A percentile compares a stretch with the other conserved stretches of the same genome.
These are phyloP conservation scores for Rattus rattus DNA, from an alignment of 2,113 vertebrate genomes.

Conservation along the genomic window DNA sequence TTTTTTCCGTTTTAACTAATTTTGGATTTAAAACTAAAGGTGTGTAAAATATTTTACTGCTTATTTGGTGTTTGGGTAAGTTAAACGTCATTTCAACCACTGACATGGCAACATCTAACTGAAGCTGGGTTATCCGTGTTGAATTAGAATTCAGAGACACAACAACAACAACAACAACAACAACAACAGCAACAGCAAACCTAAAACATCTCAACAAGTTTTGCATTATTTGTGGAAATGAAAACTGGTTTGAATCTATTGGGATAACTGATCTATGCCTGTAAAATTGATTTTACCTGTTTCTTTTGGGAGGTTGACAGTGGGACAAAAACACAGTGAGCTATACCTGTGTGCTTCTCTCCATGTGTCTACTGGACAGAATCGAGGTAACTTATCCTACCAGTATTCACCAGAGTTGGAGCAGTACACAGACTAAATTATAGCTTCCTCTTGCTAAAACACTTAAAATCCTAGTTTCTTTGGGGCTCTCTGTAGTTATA, in stretches of 20 bases:
- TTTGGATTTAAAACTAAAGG: constrained; percentile 39
- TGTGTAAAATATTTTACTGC: background rate
- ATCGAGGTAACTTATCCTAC: background rate
- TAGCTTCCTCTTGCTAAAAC: constrained; percentile 45
- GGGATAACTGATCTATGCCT: background rate
- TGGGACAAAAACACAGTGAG: constrained; percentile 14
- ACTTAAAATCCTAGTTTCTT: background rate
- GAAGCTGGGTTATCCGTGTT: background rate
- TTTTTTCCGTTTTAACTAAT: constrained; percentile 14
- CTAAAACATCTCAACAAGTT: constrained; percentile 17
- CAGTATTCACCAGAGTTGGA: background rate
- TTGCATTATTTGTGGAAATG: background rate
- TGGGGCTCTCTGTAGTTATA: constrained; percentile 14
- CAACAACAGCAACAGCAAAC: background rate
- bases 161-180: background rate
- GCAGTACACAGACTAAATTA: background rate
- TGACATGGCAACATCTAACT: background rate
- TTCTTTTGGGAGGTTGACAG: constrained; percentile 37
- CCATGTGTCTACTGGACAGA: background rate
- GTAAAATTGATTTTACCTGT: constrained; percentile 23
- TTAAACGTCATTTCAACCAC: background rate
- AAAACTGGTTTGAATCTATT: constrained; percentile 40
- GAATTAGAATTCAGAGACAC: constrained; percentile 32
- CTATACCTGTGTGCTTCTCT: background rate
- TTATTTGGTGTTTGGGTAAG: background rate